Evolutionary conservation across 2,113 vertebrate species (phyloP).

Genomic region (Pituophis catenifer): DNA sequence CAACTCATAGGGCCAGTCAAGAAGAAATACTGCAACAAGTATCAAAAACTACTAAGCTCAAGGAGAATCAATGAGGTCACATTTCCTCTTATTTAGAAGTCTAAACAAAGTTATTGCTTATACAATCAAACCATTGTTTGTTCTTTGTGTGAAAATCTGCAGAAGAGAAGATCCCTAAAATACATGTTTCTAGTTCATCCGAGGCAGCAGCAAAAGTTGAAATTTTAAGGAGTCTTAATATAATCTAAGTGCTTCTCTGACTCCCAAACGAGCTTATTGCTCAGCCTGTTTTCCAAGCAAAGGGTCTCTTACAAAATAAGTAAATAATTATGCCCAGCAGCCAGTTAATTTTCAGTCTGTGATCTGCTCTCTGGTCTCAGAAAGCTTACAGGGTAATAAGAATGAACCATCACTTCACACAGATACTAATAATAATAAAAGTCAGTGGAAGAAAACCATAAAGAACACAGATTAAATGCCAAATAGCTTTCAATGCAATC

Average conservation of each 20-base stretch:
- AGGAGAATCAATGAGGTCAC: background rate
- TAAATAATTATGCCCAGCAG: slow-evolving; percentile 26
- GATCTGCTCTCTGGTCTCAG: background rate
- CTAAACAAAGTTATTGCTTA: background rate
- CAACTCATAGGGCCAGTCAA: background rate
- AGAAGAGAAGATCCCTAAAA: background rate
- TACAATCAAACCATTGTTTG: background rate
- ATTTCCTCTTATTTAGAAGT: background rate
- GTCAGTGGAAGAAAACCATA: slow-evolving; percentile 38
- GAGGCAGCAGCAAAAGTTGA: background rate
- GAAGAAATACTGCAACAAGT: background rate
- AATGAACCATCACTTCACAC: slow-evolving; percentile 21
- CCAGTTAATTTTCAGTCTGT: slow-evolving; percentile 14
- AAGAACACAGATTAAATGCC: slow-evolving; percentile 43
- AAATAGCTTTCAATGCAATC: background rate
- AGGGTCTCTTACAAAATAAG: slow-evolving; percentile 4
- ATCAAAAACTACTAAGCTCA: background rate
- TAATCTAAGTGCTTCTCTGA: background rate
- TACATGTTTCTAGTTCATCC: background rate
- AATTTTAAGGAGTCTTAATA: background rate
- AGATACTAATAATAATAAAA: slow-evolving; percentile 38
- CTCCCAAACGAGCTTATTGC: background rate
- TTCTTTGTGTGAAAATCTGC: background rate
- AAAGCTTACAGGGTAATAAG: background rate
- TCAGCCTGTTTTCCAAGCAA: background rate